A percentile compares a stretch with the other conserved stretches of the same genome.
Evolutionary conservation across 2,797 vertebrate species (phyloP).

Genomic region (Scolopax rusticola): DNA sequence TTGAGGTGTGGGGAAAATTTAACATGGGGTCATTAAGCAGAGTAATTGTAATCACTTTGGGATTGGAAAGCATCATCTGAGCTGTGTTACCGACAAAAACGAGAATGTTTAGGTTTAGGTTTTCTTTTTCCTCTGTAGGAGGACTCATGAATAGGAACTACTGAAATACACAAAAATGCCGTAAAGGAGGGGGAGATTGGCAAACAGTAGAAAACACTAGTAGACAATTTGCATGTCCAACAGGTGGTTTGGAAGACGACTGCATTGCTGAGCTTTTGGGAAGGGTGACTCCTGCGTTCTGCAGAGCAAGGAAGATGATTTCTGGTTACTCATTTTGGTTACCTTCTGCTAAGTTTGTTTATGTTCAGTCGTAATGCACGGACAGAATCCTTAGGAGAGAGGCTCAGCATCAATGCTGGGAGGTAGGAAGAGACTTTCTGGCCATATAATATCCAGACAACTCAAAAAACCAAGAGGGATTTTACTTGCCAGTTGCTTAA

Average conservation of each 20-base stretch:
- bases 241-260: neutral
- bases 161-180: neutral
- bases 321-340: neutral
- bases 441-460: neutral
- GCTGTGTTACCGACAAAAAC: neutral
- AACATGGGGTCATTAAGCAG: neutral
- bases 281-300: neutral
- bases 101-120: neutral
- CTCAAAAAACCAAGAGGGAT: neutral
- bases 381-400: neutral
- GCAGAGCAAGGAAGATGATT: neutral
- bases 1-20: neutral
- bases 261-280: neutral
- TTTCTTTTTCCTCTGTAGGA: neutral
- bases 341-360: neutral
- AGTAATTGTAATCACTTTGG: neutral
- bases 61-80: neutral
- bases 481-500: neutral
- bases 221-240: accelerated
- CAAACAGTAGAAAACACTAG: neutral
- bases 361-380: accelerated
- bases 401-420: neutral
- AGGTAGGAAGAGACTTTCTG: neutral
- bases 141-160: neutral
- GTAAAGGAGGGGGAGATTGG: neutral